These are phyloP conservation scores for Sinocyclocheilus maitianheensis DNA, from an alignment of 2,113 vertebrate genomes.

Conservation along the genomic window DNA sequence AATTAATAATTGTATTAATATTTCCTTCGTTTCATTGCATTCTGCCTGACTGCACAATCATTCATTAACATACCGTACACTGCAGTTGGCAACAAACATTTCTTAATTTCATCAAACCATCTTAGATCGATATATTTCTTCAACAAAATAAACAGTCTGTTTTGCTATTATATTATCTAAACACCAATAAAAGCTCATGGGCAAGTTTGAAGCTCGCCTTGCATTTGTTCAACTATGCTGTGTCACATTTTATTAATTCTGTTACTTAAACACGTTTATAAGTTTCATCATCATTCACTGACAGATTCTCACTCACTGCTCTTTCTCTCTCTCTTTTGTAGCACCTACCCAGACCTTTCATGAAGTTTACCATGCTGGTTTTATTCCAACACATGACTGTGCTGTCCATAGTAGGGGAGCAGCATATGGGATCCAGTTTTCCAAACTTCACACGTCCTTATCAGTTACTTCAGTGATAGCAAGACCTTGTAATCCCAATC, in stretches of 20 bases:
- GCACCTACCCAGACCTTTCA: conserved; percentile 94
- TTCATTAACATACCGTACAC: neutral
- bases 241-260: neutral
- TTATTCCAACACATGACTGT: conserved; percentile 90
- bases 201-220: neutral
- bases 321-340: neutral
- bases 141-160: neutral
- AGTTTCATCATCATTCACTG: neutral
- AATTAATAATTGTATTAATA: neutral
- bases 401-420: conserved; percentile 82
- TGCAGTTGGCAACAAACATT: neutral
- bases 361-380: conserved; percentile 90
- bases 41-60: neutral
- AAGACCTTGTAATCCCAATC: conserved; percentile 33
- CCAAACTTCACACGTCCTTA: conserved; percentile 36
- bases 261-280: neutral
- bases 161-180: neutral
- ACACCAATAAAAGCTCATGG: neutral
- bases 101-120: neutral
- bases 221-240: neutral
- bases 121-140: neutral
- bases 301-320: neutral
- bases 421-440: conserved; percentile 66
- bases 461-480: conserved; percentile 50
- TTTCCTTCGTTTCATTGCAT: neutral